phyloP scores from a whole-genome alignment of 2,113 vertebrate species.

The Notarius quadriscutis region DNA sequence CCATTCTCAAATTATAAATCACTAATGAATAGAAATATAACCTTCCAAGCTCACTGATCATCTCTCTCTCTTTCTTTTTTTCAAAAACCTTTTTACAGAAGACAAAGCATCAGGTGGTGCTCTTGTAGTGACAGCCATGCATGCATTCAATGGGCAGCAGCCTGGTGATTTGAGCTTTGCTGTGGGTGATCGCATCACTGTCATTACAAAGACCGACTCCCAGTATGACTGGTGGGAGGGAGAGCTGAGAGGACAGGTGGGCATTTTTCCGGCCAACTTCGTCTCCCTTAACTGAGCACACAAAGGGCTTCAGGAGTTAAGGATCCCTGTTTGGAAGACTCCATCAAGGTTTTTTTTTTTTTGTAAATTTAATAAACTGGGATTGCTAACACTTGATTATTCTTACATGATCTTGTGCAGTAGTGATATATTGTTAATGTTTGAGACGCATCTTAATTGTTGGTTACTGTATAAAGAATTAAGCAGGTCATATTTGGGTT shows the following conservation, averaged over 20 bases:
- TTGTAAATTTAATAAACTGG: neutral
- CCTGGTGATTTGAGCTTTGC: conserved; percentile 88
- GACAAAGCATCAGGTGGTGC: conserved; percentile 40
- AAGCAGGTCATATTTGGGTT: neutral
- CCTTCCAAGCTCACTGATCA: no score
- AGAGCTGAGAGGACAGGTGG: conserved; percentile 74
- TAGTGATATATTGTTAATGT: neutral
- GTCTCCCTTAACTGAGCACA: conserved; percentile 70
- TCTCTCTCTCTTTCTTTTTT: neutral
- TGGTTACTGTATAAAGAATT: neutral
- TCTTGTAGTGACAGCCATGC: conserved; percentile 46
- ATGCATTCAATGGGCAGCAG: conserved; percentile 75
- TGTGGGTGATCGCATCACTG: conserved; percentile 84
- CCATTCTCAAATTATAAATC: neutral
- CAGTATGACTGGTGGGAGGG: conserved; percentile 99
- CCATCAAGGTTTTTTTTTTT: neutral
- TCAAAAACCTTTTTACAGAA: conserved; percentile 24
- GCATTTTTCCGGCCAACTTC: conserved; percentile 98
- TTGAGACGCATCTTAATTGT: neutral
- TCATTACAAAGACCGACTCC: conserved; percentile 83
- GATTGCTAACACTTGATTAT: neutral
- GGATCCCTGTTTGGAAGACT: neutral
- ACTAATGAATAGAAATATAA: neutral
- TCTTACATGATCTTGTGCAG: neutral
- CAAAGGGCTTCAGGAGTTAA: neutral